These are phyloP conservation scores for Tachina lurida DNA, from an alignment of 2,888 invertebrate genomes.

Conservation along the genomic window DNA sequence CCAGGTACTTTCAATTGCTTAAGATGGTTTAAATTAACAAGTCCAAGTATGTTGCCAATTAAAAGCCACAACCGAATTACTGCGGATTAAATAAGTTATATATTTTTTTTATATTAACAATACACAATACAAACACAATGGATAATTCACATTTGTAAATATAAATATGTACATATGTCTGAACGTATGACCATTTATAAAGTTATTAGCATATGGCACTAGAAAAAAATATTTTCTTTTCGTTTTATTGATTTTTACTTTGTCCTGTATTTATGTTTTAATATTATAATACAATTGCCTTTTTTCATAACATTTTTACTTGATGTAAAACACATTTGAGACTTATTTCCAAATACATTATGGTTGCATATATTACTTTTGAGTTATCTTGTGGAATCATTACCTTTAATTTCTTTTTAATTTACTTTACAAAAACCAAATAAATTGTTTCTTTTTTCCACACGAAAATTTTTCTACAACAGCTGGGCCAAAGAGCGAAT, in stretches of 20 bases:
- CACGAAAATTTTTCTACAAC: slow-evolving; percentile 16
- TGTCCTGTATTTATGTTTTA: slow-evolving; percentile 36
- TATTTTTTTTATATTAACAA: neutral
- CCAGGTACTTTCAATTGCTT: slow-evolving; percentile 64
- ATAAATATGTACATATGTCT: neutral
- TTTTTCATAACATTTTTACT: neutral
- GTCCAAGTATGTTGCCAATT: neutral
- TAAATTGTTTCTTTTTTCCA: neutral
- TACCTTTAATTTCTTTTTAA: slow-evolving; percentile 23
- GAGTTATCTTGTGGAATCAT: neutral
- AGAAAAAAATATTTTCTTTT: neutral
- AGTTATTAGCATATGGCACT: slow-evolving; percentile 13
- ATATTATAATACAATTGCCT: neutral
- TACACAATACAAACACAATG: neutral
- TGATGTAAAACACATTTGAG: neutral
- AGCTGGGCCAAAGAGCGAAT: slow-evolving; percentile 26
- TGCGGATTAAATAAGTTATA: neutral
- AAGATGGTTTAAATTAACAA: slow-evolving; percentile 13
- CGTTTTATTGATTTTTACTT: slow-evolving; percentile 54
- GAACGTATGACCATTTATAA: too few relatives aligned
- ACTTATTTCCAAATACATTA: neutral
- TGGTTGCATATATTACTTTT: neutral
- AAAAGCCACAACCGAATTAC: slow-evolving; percentile 22
- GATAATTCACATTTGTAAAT: neutral
- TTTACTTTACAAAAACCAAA: slow-evolving; percentile 5